A percentile compares a stretch with the other conserved stretches of the same genome.
Conservation (phyloP, 2,797 vertebrate species). For the Tympanoctomys barrerae region DNA sequence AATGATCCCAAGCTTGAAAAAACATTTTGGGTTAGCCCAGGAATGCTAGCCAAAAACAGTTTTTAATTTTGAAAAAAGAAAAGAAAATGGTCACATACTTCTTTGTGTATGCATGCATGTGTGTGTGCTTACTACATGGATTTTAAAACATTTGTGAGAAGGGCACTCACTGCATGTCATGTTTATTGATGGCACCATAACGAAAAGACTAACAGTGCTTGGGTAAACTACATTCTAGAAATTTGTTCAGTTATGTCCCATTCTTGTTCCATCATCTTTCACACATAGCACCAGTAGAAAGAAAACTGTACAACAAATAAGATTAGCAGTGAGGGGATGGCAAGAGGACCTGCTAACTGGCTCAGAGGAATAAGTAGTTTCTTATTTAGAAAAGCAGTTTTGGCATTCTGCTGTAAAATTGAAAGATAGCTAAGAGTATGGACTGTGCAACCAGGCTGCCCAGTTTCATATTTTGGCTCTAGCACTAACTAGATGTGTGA, state of each 20-base stretch:
- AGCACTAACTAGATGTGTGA: neutral
- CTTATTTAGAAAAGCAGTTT: neutral
- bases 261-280: neutral
- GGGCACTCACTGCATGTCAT: neutral
- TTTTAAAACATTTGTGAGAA: constrained; percentile 29
- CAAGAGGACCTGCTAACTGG: neutral
- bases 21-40: neutral
- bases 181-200: neutral
- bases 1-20: constrained; percentile 24
- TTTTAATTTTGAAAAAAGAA: constrained; percentile 34
- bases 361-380: constrained; percentile 6
- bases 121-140: neutral
- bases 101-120: neutral
- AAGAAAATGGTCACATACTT: neutral
- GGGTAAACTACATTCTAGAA: constrained; percentile 5
- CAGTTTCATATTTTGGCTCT: constrained; percentile 21
- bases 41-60: constrained; percentile 46
- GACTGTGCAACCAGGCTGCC: constrained; percentile 12
- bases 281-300: neutral
- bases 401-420: neutral
- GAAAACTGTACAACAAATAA: neutral
- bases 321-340: neutral
- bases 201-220: constrained; percentile 6
- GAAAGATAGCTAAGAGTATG: neutral
- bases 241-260: constrained; percentile 35